Percentiles rank a stretch among this genome's conserved stretches.
Conservation (phyloP, 2,113 vertebrate genomes). For the Rhabdornis inornatus region DNA sequence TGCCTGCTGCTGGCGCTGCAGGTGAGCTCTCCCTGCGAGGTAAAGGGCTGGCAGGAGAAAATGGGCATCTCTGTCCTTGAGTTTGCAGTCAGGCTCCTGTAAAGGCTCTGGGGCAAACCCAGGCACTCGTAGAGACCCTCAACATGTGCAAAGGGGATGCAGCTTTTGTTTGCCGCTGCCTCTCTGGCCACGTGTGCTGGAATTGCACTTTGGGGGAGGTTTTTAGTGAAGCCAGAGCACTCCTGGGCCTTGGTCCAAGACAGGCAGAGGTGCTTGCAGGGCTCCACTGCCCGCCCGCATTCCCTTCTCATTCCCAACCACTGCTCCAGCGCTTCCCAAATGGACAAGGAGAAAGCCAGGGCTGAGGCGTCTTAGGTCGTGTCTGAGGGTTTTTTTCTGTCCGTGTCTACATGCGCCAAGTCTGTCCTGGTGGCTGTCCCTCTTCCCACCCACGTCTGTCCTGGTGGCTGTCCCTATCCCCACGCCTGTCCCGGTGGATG, state of each 20-base stretch:
- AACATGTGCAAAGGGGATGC: accelerated
- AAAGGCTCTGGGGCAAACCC: background rate
- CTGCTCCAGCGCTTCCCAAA: background rate
- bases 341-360: background rate
- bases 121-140: background rate
- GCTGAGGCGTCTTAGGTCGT: accelerated
- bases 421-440: background rate
- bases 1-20: background rate
- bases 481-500: background rate
- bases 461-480: background rate
- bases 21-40: background rate
- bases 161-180: too few species aligned
- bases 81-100: background rate
- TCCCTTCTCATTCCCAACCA: background rate
- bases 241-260: accelerated
- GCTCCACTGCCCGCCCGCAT: accelerated
- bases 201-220: background rate
- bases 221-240: background rate
- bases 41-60: background rate
- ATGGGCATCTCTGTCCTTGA: accelerated
- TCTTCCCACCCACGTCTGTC: background rate
- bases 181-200: accelerated
- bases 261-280: background rate
- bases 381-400: background rate
- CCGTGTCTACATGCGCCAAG: background rate